Evolutionary conservation across 2,888 invertebrate species (phyloP).

Genomic region (Apamea monoglypha): DNA sequence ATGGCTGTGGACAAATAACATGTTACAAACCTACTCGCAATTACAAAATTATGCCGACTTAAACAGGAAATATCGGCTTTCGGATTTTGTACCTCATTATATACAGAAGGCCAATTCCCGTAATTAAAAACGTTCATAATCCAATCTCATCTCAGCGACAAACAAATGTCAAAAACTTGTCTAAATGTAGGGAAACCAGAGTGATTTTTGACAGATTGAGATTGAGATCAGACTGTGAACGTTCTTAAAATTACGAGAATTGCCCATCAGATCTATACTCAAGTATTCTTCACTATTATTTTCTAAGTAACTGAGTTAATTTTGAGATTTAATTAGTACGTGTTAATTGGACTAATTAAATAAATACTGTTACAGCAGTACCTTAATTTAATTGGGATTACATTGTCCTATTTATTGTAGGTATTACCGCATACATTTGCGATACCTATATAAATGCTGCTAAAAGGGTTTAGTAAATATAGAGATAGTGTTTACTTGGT

Average conservation of each 20-base stretch:
- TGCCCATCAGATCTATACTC: neutral
- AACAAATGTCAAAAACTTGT: no score
- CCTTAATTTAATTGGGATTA: conserved; percentile 35
- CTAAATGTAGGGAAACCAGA: no score
- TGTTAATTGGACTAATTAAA: conserved; percentile 34
- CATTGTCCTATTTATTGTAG: conserved; percentile 31
- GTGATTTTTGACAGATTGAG: no score
- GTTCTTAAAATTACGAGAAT: no score
- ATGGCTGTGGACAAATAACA: conserved; percentile 91
- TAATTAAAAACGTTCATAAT: no score
- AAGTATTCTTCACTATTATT: conserved; percentile 1
- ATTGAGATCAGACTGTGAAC: no score
- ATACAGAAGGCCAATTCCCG: neutral
- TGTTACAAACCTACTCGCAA: conserved; percentile 25
- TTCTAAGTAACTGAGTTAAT: conserved; percentile 4
- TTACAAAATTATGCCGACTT: conserved; percentile 4
- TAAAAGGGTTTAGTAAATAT: conserved; percentile 60
- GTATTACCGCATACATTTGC: conserved; percentile 37
- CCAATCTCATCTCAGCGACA: no score
- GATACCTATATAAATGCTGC: conserved; percentile 46
- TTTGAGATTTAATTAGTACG: conserved; percentile 22
- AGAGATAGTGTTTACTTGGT: conserved; percentile 61
- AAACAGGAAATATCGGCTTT: neutral
- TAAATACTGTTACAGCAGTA: conserved; percentile 12
- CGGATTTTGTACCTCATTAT: neutral